Evolutionary conservation across 2,888 invertebrate genomes (phyloP), one percentile per base, ranked within the genome.

Genomic region (Balanococcus diminutus): DNA sequence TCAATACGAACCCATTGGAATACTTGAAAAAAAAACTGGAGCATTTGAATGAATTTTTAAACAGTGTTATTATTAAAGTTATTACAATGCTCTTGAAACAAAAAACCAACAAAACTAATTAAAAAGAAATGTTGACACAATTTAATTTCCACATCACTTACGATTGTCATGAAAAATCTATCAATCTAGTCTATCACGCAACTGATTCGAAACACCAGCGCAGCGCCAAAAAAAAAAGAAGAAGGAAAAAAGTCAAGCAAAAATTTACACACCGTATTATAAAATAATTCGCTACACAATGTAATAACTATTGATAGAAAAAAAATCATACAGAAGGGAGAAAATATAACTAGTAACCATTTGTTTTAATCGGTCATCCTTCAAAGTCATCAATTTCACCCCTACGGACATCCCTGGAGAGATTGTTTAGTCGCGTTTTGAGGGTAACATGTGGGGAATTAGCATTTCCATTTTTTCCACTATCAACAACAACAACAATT

Each of bases 291-390:
- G 82, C 56, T 56, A 14, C 82, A 32, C 82, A 31, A 31, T 31
- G 82, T 51, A 82, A 32, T 28, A 61, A 84, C 25, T 11, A 84
- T 22, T 19, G 67, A 67, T 39, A 72, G 22, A 31, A 79, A 75
- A 85, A 85, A 46, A 84, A 72, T 31, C 39, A 85, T 79, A 51
- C 36, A 72, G 85, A 46, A 42, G 79, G 51, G 79, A 39, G 46
- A 84, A 72, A 79, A 79, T 31, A 75, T 85, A 85, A 85, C 85
- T 79, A 85, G 85, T 85, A 85, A 85, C 85, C 85, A 85, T 85
- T 85, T 85, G 85, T 85, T 85, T 85, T 79, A 85, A 85, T 85
- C 85, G 85, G 85, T 85, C 85, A 85, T 85, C 79, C 85, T 85
- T 85, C 85, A 85, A 85, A 85, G 75, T 85, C 85, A 85, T 85